Evolutionary conservation across 1,140 invertebrate genomes (phyloP).

Genomic region (Drosophila repletoides): DNA sequence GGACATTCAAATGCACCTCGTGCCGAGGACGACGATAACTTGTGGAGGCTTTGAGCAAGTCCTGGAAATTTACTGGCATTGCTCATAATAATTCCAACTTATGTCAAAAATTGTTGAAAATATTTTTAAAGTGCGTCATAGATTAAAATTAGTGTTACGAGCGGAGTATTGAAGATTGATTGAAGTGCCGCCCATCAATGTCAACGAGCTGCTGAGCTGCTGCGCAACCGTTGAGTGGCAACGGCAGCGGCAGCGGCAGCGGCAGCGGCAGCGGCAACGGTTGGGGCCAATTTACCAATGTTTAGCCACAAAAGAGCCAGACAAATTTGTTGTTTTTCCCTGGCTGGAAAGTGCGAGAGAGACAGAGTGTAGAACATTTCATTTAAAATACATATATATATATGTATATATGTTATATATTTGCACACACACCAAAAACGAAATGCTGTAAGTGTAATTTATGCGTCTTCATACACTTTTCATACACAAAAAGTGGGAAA

Average conservation of each 20-base stretch:
- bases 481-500: constrained; percentile 13
- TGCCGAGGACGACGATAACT: too few relatives aligned
- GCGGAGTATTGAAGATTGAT: constrained; percentile 29
- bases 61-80: background rate
- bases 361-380: constrained; percentile 41
- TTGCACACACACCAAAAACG: constrained; percentile 43
- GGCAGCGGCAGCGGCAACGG: background rate
- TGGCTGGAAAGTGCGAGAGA: background rate
- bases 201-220: constrained; percentile 20
- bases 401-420: constrained; percentile 32
- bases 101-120: background rate
- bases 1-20: too few relatives aligned
- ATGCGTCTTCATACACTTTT: constrained; percentile 60
- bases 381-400: constrained; percentile 58
- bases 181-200: constrained; percentile 18
- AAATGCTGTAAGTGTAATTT: constrained; percentile 72
- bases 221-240: background rate
- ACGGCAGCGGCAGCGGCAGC: constrained; percentile 40
- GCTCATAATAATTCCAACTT: background rate
- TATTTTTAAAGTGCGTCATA: constrained; percentile 5
- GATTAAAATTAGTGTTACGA: constrained; percentile 6
- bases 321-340: constrained; percentile 12
- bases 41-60: too few relatives aligned
- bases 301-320: constrained; percentile 48
- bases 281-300: constrained; percentile 60